Conservation (phyloP, 1,140 invertebrate species). For the Acromyrmex heyeri region DNA sequence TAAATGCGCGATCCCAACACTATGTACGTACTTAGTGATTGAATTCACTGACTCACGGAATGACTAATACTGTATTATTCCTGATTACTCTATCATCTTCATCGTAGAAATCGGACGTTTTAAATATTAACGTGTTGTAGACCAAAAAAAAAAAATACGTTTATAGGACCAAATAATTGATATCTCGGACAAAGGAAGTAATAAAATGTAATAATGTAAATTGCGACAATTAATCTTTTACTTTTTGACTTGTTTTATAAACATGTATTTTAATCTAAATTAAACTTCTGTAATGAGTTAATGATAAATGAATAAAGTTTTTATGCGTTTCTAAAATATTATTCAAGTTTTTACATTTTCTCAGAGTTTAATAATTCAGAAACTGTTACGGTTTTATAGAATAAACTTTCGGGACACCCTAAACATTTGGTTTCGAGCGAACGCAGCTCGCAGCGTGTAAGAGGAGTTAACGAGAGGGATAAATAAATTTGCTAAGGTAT, state of each 20-base stretch:
- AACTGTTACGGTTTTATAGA: neutral
- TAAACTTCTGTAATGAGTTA: neutral
- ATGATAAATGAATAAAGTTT: neutral
- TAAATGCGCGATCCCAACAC: neutral
- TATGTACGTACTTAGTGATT: neutral
- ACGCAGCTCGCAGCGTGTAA: neutral
- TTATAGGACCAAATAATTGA: neutral
- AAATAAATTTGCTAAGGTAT: conserved; percentile 38
- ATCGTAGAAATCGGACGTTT: neutral
- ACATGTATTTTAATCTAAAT: neutral
- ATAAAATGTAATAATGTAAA: neutral
- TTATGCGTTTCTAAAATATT: neutral
- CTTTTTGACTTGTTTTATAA: neutral
- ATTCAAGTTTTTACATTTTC: neutral
- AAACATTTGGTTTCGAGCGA: conserved; percentile 16
- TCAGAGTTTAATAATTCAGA: neutral
- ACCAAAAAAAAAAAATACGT: neutral
- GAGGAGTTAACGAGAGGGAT: conserved; percentile 40
- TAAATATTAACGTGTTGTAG: neutral
- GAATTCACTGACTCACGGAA: neutral
- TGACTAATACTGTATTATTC: too few species aligned
- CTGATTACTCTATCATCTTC: neutral
- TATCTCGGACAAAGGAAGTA: neutral
- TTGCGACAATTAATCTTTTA: neutral
- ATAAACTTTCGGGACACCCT: conserved; percentile 3